These are phyloP conservation scores for Dusona sp. DNA, from an alignment of 2,888 invertebrate species.

Conservation along the genomic window DNA sequence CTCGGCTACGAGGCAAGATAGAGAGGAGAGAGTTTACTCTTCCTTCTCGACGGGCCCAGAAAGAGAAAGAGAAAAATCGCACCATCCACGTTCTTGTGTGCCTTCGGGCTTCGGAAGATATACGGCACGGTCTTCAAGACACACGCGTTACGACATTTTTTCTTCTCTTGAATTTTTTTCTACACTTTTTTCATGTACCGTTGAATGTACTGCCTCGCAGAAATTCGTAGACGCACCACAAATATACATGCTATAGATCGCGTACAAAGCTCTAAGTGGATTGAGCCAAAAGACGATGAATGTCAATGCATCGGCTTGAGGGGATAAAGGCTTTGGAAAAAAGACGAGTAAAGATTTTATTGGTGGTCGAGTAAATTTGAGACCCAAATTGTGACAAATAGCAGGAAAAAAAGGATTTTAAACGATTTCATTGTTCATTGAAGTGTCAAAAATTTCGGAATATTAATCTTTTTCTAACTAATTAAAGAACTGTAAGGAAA, in stretches of 20 bases:
- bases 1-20: conserved; percentile 14
- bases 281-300: conserved; percentile 11
- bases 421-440: neutral
- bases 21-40: neutral
- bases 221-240: conserved; percentile 25
- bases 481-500: neutral
- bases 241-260: neutral
- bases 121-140: conserved; percentile 61
- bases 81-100: conserved; percentile 22
- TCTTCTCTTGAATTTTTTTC: conserved; percentile 31
- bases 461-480: neutral
- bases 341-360: neutral
- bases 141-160: conserved; percentile 67
- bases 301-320: conserved; percentile 19
- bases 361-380: neutral
- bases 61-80: conserved; percentile 23
- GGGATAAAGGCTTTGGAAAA: neutral
- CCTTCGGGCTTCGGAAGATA: conserved; percentile 64
- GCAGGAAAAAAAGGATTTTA: neutral
- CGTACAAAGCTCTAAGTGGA: neutral
- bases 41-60: conserved; percentile 14
- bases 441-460: neutral
- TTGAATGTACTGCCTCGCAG: neutral
- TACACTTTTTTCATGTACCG: conserved; percentile 4
- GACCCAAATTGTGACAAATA: neutral